Evolutionary conservation across 2,888 invertebrate species (phyloP).

Genomic region (Agrotis puta): DNA sequence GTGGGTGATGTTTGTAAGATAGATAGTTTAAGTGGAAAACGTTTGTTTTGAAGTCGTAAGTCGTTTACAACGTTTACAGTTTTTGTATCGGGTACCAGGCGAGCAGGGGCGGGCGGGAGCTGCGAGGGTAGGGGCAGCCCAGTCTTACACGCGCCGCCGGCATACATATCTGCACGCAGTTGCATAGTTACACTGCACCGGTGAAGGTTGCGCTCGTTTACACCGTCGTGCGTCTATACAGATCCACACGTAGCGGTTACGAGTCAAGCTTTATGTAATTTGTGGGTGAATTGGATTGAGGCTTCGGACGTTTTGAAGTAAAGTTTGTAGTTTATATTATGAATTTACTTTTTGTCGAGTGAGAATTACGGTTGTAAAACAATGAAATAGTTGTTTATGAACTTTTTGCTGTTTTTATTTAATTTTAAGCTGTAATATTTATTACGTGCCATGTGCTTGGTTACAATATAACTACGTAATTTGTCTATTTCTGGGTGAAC

Average conservation of each 20-base stretch:
- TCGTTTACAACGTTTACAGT: constrained; percentile 73
- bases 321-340: constrained; percentile 73
- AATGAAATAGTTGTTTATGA: constrained; percentile 9
- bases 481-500: too few relatives aligned
- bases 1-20: constrained; percentile 4
- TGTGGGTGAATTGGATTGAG: constrained; percentile 84
- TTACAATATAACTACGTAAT: too few relatives aligned
- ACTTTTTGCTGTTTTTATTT: not conserved
- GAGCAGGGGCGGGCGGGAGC: constrained; percentile 71
- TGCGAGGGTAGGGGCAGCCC: constrained; percentile 69
- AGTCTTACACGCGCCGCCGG: constrained; percentile 82
- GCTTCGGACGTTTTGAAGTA: constrained; percentile 74
- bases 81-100: constrained; percentile 79
- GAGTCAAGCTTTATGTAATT: constrained; percentile 86
- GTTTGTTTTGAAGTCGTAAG: constrained; percentile 24
- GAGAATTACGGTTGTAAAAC: constrained; percentile 43
- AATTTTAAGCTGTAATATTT: not conserved
- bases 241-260: constrained; percentile 72
- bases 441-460: too few relatives aligned
- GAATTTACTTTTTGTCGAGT: constrained; percentile 64
- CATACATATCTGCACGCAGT: constrained; percentile 67
- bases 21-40: constrained; percentile 5
- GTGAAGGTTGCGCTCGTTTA: constrained; percentile 85
- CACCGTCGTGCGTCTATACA: constrained; percentile 74
- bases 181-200: constrained; percentile 84